Evolutionary conservation across 2,888 invertebrate genomes (phyloP).

Genomic region (Drosophila greeni): DNA sequence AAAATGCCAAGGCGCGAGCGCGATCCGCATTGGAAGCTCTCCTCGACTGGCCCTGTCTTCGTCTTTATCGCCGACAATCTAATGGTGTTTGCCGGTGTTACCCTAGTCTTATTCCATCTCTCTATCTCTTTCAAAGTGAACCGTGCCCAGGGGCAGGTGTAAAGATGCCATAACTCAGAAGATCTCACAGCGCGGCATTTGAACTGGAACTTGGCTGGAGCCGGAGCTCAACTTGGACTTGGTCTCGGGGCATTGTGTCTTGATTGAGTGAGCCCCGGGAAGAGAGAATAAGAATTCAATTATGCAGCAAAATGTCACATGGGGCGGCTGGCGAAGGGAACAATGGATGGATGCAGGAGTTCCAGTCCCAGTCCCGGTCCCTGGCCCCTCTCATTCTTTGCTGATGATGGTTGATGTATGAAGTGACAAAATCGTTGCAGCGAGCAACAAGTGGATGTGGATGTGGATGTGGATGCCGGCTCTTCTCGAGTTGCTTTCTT

Average conservation of each 20-base stretch:
- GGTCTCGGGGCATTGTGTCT: constrained; percentile 28
- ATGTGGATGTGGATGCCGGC: constrained; percentile 13
- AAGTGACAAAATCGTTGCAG: constrained; percentile 65
- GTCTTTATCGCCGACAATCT: constrained; percentile 50
- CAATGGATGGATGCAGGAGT: constrained; percentile 22
- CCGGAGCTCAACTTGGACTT: constrained; percentile 1
- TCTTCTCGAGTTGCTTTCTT: constrained; percentile 21
- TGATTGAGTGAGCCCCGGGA: constrained; percentile 37
- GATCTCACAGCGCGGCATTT: constrained; percentile 39
- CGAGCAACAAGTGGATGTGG: constrained; percentile 43
- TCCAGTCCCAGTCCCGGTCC: not conserved
- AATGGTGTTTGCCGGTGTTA: constrained; percentile 45
- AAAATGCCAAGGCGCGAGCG: constrained; percentile 47
- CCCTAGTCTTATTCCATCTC: constrained; percentile 27
- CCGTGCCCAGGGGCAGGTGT: constrained; percentile 66
- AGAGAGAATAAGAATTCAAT: constrained; percentile 67
- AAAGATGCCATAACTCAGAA: constrained; percentile 73
- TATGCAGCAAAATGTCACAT: constrained; percentile 69
- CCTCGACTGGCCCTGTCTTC: constrained; percentile 16
- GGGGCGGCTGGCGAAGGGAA: constrained; percentile 31
- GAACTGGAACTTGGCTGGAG: constrained; percentile 35
- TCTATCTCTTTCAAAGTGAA: constrained; percentile 29
- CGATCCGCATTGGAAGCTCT: constrained; percentile 15
- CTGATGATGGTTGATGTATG: constrained; percentile 61
- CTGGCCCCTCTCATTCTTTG: constrained; percentile 1